Conservation (phyloP, 2,888 invertebrate genomes). For the Cenopis cana region DNA sequence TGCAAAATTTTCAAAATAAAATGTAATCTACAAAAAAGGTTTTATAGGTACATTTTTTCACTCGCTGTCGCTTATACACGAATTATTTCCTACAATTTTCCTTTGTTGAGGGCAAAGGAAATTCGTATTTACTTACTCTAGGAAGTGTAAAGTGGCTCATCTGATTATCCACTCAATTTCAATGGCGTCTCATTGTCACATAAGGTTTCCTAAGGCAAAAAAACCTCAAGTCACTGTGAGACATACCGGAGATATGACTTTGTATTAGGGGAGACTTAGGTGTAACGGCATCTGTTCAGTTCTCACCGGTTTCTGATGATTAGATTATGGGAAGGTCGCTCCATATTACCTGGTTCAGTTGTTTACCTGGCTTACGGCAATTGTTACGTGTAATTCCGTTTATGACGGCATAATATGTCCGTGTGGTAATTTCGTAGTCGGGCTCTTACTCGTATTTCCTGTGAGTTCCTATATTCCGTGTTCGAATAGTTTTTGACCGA, state of each 20-base stretch:
- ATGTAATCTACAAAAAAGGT: too few relatives aligned
- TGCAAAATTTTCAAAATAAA: too few relatives aligned
- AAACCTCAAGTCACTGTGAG: neutral
- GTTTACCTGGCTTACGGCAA: slow-evolving; percentile 17
- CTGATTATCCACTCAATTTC: neutral
- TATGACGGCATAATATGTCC: too few relatives aligned
- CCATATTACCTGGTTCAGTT: slow-evolving; percentile 13
- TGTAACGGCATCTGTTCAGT: slow-evolving; percentile 21
- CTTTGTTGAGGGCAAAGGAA: too few relatives aligned
- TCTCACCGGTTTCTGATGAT: slow-evolving; percentile 27
- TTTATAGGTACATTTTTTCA: too few relatives aligned
- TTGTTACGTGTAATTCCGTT: neutral
- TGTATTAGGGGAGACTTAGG: neutral
- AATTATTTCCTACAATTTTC: too few relatives aligned
- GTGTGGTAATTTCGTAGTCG: too few relatives aligned
- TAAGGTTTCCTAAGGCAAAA: neutral
- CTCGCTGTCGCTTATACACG: too few relatives aligned
- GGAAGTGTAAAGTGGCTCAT: neutral
- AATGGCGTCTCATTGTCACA: slow-evolving; percentile 7
- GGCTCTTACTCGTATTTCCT: too few relatives aligned
- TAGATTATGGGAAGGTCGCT: slow-evolving; percentile 26
- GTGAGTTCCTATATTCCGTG: too few relatives aligned
- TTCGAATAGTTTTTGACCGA: too few relatives aligned
- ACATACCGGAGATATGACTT: neutral
- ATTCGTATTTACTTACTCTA: too few relatives aligned